Conservation (phyloP, 1,140 invertebrate species). For the Drosophila rufa region DNA sequence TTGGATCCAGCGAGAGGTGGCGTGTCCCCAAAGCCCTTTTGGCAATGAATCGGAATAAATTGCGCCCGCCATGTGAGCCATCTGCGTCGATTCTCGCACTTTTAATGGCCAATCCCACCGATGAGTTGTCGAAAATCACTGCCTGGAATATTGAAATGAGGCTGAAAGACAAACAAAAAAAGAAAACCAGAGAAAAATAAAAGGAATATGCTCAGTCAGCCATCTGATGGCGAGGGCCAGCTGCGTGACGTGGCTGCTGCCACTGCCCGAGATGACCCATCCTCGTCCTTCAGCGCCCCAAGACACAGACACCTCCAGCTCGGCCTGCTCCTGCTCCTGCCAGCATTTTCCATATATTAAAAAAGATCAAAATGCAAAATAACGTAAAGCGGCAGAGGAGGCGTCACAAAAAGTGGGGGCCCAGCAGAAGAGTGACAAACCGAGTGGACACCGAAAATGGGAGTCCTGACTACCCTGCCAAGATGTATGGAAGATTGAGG, state of each 20-base stretch:
- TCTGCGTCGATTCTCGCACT: conserved; percentile 53
- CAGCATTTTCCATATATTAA: conserved; percentile 31
- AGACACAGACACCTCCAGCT: conserved; percentile 4
- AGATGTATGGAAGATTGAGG: not conserved
- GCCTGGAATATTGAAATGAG: conserved; percentile 26
- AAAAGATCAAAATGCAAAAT: conserved; percentile 39
- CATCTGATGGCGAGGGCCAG: conserved; percentile 23
- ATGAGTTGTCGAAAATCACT: conserved; percentile 53
- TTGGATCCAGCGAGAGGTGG: not conserved
- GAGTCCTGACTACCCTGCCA: not conserved
- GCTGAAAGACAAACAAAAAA: not conserved
- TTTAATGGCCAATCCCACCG: conserved; percentile 55
- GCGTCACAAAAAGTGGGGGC: conserved; percentile 14
- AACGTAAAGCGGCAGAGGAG: conserved; percentile 6
- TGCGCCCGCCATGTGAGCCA: conserved; percentile 26
- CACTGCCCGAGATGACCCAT: conserved; percentile 12
- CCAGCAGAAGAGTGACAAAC: conserved; percentile 7
- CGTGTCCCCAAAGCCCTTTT: conserved; percentile 31
- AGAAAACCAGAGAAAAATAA: not conserved
- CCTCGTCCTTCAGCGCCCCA: not conserved
- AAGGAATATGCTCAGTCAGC: conserved; percentile 49
- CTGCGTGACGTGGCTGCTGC: conserved; percentile 45
- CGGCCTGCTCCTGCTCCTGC: not conserved
- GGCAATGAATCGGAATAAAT: conserved; percentile 42
- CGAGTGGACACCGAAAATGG: conserved; percentile 11